Base-by-base conservation (phyloP, 1,140 invertebrate species). In the Coelopa frigida region DNA sequence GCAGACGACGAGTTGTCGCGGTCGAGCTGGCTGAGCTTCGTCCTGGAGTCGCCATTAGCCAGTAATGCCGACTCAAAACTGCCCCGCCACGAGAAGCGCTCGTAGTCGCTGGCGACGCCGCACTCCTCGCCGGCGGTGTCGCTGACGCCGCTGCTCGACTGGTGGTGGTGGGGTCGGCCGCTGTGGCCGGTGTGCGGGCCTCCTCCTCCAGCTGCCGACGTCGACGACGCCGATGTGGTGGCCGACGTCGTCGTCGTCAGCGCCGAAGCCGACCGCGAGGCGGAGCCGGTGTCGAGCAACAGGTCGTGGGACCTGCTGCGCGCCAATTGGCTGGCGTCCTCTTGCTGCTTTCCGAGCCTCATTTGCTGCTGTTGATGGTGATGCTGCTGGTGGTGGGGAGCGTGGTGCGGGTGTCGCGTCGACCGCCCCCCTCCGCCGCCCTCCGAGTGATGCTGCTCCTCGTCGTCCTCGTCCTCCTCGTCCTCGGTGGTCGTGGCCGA, bases 51-150 rank as follows among this genome's bases (percentile, higher is more conserved):
- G 21, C 80, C 79, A 26, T 81, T 82, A 11, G 85, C 85, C 65
- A 90, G 79, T 26, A 91, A 69, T 8, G 88, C 87, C 4, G 87
- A 89, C 60, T 92, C 89, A 70, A 92, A 91, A 69, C 87, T 90
- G 42, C 87, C 87, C 48, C 87, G 76, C 88, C 89, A 91, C 45
- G 86, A 89, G 70, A 90, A 90, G 37, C 87, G 72, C 62, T 92
- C 88, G 73, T 87, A 85, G 58, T 90, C 87, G 71, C 85, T 88
- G n/a, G 84, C 81, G 53, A 85, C 84, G 46, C 80, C 77, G 52
- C 59, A 61, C 73, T 79, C 84, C 71, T 79, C 85, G 2, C 71
- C 74, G 21, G 61, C 73, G 63, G 72, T 79, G 67, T 69, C 78
- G 29, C 56, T 72, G 31, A 68, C 64, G 43, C 70, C 69, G 53